Evolutionary conservation across 2,113 vertebrate genomes (phyloP).

Genomic region (Sphaerodactylus townsendi): DNA sequence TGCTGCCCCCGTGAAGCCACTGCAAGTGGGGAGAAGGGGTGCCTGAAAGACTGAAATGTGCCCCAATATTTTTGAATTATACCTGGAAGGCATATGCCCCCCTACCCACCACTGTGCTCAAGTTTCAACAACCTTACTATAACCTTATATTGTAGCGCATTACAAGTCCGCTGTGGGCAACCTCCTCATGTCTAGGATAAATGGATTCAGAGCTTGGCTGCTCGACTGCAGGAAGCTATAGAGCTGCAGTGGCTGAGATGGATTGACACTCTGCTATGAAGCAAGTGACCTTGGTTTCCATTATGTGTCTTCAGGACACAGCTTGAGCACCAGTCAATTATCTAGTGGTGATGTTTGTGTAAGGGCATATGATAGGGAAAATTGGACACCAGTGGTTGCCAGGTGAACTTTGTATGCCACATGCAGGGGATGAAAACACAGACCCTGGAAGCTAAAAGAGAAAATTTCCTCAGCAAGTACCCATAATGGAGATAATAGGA

Average conservation of each 20-base stretch:
- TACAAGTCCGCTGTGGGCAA: not conserved
- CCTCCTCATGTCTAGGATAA: not conserved
- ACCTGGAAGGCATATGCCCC: too few relatives aligned
- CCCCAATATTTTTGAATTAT: too few relatives aligned
- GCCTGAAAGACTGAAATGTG: too few relatives aligned
- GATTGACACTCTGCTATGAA: not conserved
- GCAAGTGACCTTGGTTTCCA: conserved; percentile 2
- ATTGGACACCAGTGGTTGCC: conserved; percentile 6
- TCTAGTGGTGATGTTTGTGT: conserved; percentile 13
- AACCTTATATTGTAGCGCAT: not conserved
- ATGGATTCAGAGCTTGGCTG: not conserved
- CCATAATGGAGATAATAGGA: not conserved
- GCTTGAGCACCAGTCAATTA: conserved; percentile 27
- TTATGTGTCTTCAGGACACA: conserved; percentile 12
- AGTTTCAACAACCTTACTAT: not conserved
- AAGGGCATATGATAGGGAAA: not conserved
- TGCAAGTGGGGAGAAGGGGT: too few relatives aligned
- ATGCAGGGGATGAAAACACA: conserved; percentile 6
- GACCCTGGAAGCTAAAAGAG: not conserved
- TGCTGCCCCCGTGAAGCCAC: too few relatives aligned
- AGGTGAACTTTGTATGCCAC: conserved; percentile 4
- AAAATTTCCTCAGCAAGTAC: conserved; percentile 9
- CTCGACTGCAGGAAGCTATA: not conserved
- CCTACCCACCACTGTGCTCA: too few relatives aligned
- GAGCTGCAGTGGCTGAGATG: not conserved